Evolutionary conservation across 2,888 invertebrate genomes (phyloP).

Genomic region (Bedellia somnulentella): DNA sequence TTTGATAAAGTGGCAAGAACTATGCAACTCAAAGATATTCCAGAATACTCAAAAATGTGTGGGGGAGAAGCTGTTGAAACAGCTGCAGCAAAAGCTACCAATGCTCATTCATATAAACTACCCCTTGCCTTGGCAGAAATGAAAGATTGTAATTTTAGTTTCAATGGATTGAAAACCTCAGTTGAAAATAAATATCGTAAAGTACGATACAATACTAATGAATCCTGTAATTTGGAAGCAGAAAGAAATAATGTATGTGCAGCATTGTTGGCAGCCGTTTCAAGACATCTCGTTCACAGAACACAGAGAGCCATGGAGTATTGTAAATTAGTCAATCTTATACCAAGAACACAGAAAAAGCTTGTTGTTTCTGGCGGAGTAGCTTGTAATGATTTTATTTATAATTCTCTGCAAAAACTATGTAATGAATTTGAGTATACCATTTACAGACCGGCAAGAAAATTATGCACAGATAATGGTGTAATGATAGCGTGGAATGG

Average conservation of each 20-base stretch:
- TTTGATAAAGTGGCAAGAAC: slow-evolving; percentile 91
- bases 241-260: slow-evolving; percentile 84
- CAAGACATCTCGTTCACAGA: slow-evolving; percentile 80
- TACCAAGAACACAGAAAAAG: slow-evolving; percentile 64
- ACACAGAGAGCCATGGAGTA: slow-evolving; percentile 86
- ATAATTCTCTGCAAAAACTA: slow-evolving; percentile 67
- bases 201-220: slow-evolving; percentile 61
- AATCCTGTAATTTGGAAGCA: slow-evolving; percentile 73
- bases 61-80: slow-evolving; percentile 88
- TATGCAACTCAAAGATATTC: slow-evolving; percentile 77
- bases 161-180: slow-evolving; percentile 79
- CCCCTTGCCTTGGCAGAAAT: slow-evolving; percentile 65
- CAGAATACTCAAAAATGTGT: slow-evolving; percentile 71
- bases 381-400: slow-evolving; percentile 89
- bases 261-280: slow-evolving; percentile 71
- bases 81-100: slow-evolving; percentile 70
- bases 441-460: slow-evolving; percentile 76
- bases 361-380: slow-evolving; percentile 93
- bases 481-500: slow-evolving; percentile 99
- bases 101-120: slow-evolving; percentile 70
- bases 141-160: slow-evolving; percentile 88
- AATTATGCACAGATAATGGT: slow-evolving; percentile 96
- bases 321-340: slow-evolving; percentile 62
- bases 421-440: slow-evolving; percentile 68
- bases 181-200: slow-evolving; percentile 46